Conservation (phyloP, 2,797 vertebrate genomes). For the Eupleurogrammus muticus region DNA sequence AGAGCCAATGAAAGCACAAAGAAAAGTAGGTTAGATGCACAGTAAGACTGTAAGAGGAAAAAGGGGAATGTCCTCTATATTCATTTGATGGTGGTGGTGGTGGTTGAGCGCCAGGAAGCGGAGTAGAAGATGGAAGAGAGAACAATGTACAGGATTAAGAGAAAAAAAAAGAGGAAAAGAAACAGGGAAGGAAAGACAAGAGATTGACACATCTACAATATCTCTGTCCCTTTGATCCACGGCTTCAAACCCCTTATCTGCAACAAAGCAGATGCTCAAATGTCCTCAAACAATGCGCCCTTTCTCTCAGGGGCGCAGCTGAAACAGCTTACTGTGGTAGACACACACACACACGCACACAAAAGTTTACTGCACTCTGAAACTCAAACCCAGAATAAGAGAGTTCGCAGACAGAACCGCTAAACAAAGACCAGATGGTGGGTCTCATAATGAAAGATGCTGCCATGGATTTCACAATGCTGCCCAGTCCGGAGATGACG, state of each 20-base stretch:
- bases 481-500: slow-evolving; percentile 17
- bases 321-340: slow-evolving; percentile 71
- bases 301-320: slow-evolving; percentile 74
- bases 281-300: slow-evolving; percentile 78
- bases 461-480: slow-evolving; percentile 51
- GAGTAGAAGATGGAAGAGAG: slow-evolving; percentile 26
- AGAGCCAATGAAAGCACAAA: slow-evolving; percentile 21
- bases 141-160: slow-evolving; percentile 42
- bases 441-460: slow-evolving; percentile 56
- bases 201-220: slow-evolving; percentile 56
- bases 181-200: slow-evolving; percentile 32
- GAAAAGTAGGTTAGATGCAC: slow-evolving; percentile 47
- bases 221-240: slow-evolving; percentile 68
- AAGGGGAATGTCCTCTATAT: slow-evolving; percentile 25
- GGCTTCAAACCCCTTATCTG: slow-evolving; percentile 68
- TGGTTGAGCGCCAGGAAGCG: slow-evolving; percentile 46
- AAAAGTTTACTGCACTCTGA: slow-evolving; percentile 59
- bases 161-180: slow-evolving; percentile 42
- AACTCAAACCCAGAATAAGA: slow-evolving; percentile 68
- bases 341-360: slow-evolving; percentile 31
- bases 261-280: slow-evolving; percentile 75
- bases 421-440: slow-evolving; percentile 79
- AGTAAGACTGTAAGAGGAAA: slow-evolving; percentile 14
- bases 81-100: slow-evolving; percentile 27
- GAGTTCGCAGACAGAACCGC: slow-evolving; percentile 57